Conservation (phyloP, 2,113 vertebrate genomes). For the Apus apus region DNA sequence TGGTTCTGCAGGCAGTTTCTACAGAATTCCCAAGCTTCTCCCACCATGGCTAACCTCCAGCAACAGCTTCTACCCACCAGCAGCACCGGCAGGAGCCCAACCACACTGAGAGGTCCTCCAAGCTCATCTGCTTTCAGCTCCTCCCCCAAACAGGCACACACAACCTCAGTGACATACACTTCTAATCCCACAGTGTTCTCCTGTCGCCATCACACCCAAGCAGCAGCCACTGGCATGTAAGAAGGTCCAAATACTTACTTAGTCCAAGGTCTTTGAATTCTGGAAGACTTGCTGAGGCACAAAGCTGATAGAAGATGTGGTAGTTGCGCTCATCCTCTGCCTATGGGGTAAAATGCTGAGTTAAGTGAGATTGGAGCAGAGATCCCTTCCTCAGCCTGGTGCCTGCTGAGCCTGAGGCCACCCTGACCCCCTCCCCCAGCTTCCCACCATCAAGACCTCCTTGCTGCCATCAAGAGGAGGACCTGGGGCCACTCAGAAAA, state of each 20-base stretch:
- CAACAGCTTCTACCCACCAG: background rate
- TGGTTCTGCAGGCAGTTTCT: background rate
- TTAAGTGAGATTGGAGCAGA: background rate
- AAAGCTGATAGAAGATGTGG: conserved; percentile 98
- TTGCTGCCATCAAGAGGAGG: too few relatives aligned
- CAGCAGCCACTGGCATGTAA: fast-evolving
- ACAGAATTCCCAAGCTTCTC: background rate
- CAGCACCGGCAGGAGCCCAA: background rate
- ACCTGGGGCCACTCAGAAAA: background rate
- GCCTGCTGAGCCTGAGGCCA: background rate
- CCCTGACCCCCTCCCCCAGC: background rate
- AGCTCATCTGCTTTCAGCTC: background rate
- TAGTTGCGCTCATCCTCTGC: conserved; percentile 95
- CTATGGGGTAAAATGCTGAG: conserved; percentile 36
- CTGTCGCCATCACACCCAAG: background rate
- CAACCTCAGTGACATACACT: fast-evolving
- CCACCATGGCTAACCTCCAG: background rate
- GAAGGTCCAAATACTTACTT: conserved; percentile 77
- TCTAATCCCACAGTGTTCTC: fast-evolving
- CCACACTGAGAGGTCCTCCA: background rate
- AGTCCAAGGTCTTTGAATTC: conserved; percentile 90
- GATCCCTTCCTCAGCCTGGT: background rate
- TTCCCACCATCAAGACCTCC: background rate
- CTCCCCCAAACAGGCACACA: background rate
- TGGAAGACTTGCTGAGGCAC: conserved; percentile 82